Evolutionary conservation across 2,113 vertebrate species (phyloP), one percentile per base, ranked within the genome.

Genomic region (Hemicordylus capensis): DNA sequence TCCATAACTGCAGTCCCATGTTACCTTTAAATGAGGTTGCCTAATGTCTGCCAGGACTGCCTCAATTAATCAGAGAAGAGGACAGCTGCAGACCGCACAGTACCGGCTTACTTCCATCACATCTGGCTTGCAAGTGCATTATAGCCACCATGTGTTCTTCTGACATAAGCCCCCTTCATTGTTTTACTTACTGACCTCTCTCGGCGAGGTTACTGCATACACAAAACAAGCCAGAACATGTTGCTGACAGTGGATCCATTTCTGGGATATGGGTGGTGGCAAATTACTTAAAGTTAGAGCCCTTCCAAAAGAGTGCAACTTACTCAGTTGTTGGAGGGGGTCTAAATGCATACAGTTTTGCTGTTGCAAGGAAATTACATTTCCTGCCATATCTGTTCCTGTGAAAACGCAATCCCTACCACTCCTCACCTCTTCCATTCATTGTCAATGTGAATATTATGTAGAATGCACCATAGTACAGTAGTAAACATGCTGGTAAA

Each of bases 201-300:
- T 87, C 80, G 56, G 56, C 26, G 70, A 70, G 89, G 83, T 86
- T 82, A 84, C 0, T 70, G 39, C 66, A 48, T 61, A 48, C n/a
- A 26, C 76, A n/a, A n/a, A n/a, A n/a, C n/a, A 72, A 82, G 58
- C 64, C 74, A 79, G 42, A 7, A 2, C 0, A 80, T 42, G 59
- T 90, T 83, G 80, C 59, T 5, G 0, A 83, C 79, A 88, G 78
- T 48, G 58, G 84, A 70, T 85, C 85, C 87, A 39, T 87, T 91
- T 56, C 56, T 31, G 42, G 19, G 22, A 63, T 64, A 42, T 39
- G 20, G 19, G 64, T 46, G 63, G 51, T 51, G 34, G 37, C 61
- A 31, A 77, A 85, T n/a, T 58, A 51, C 64, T 46, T 26, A 17
- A 61, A 85, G 74, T 44, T 58, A 77, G 20, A 19, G 19, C 20